A percentile compares a stretch with the other conserved stretches of the same genome.
Conservation (phyloP, 37 sponge, comb jelly and placozoan genomes). For the Cliona cf. orientalis region DNA sequence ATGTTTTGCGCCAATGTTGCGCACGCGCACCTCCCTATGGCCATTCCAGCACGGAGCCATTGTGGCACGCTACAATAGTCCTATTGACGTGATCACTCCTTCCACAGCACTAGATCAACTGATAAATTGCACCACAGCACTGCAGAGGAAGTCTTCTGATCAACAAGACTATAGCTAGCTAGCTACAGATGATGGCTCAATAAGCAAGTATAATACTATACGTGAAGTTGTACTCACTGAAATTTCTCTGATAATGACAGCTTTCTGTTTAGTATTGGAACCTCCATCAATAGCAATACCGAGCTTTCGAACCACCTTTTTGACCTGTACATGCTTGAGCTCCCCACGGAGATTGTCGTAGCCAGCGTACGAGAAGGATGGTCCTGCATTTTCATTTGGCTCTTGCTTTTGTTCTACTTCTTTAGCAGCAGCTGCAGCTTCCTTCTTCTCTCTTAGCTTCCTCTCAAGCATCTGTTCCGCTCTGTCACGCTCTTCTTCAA, state of each 20-base stretch:
- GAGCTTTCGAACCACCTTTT: conserved; percentile 70
- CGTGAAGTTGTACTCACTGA: conserved; percentile 42
- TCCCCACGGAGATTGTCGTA: conserved; percentile 71
- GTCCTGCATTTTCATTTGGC: not conserved
- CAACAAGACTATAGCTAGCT: not conserved
- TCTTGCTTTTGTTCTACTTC: not conserved
- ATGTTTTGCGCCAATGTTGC: no score
- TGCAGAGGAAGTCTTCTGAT: not conserved
- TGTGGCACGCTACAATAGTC: no score
- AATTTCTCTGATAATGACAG: conserved; percentile 74
- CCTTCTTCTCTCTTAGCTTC: conserved; percentile 27
- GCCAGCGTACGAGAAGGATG: conserved; percentile 43
- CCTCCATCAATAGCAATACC: conserved; percentile 94
- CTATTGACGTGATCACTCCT: no score
- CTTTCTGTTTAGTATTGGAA: conserved; percentile 83
- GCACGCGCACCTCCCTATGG: no score
- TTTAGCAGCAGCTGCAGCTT: conserved; percentile 1
- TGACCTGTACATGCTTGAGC: conserved; percentile 62
- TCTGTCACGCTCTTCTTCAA: conserved; percentile 55
- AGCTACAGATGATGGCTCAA: not conserved
- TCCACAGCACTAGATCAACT: no score
- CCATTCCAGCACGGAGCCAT: no score
- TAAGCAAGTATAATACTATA: not conserved
- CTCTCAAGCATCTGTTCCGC: conserved; percentile 58
- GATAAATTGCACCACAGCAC: not conserved